Conservation (phyloP, 1,140 invertebrate species). For the Drosophila varians region DNA sequence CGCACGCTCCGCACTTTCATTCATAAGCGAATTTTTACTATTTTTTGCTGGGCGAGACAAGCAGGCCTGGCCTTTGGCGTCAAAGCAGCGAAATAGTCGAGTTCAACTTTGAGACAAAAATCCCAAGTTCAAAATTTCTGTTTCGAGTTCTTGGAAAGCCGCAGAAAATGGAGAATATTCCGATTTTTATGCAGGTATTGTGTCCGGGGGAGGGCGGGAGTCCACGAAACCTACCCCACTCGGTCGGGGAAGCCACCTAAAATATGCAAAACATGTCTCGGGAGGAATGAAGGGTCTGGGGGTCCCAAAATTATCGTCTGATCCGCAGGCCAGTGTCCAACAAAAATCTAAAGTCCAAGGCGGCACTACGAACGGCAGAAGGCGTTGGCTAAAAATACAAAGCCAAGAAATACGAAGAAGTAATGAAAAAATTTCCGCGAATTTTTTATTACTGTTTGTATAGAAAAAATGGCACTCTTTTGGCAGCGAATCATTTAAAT, state of each 20-base stretch:
- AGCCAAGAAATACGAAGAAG: background rate
- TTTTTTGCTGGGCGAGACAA: constrained; percentile 22
- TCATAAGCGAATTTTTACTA: constrained; percentile 70
- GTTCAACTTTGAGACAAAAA: background rate
- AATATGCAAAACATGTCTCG: constrained; percentile 12
- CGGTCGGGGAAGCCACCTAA: background rate
- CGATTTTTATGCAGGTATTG: constrained; percentile 26
- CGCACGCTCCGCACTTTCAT: constrained; percentile 60
- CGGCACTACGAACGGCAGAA: background rate
- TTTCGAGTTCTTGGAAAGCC: constrained; percentile 9
- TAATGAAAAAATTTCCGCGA: constrained; percentile 48
- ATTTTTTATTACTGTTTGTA: constrained; percentile 54
- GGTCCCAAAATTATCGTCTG: background rate
- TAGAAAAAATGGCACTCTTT: constrained; percentile 15
- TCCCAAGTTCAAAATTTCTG: constrained; percentile 25
- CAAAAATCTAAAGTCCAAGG: constrained; percentile 15
- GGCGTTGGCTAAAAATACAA: constrained; percentile 40
- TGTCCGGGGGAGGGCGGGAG: too few relatives aligned
- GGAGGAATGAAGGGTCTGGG: background rate
- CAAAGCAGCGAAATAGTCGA: background rate
- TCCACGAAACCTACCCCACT: too few relatives aligned
- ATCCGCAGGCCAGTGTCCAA: constrained; percentile 1
- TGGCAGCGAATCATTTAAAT: too few relatives aligned
- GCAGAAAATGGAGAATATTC: constrained; percentile 16
- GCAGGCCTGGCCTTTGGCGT: constrained; percentile 32